These are phyloP conservation scores for Psix sp. DNA, from an alignment of 1,140 invertebrate genomes.

Conservation along the genomic window DNA sequence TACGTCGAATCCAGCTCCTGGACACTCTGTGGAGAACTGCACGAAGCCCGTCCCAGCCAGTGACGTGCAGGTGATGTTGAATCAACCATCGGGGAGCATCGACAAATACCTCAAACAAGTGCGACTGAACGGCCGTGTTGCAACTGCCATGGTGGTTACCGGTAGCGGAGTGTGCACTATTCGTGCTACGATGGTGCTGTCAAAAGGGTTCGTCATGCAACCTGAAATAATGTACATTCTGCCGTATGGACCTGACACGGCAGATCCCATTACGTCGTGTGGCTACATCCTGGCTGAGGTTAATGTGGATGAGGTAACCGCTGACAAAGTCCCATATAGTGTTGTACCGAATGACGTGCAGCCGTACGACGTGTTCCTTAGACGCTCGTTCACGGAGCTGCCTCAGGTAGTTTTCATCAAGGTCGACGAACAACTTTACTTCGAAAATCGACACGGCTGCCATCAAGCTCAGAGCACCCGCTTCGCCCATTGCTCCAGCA, in stretches of 20 bases:
- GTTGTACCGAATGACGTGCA: conserved; percentile 31
- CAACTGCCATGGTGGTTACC: background rate
- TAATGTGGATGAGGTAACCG: conserved; percentile 2
- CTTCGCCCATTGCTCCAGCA: no score
- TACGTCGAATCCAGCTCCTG: conserved; percentile 2
- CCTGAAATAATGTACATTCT: background rate
- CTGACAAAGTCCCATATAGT: background rate
- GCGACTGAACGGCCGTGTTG: background rate
- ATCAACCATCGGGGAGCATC: background rate
- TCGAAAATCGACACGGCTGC: no score
- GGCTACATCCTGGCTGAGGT: background rate
- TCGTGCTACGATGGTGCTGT: background rate
- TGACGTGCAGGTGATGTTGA: background rate
- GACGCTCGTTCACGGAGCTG: conserved; percentile 12
- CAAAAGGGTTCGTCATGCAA: background rate
- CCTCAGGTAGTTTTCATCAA: conserved; percentile 15
- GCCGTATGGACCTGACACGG: background rate
- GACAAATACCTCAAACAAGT: background rate
- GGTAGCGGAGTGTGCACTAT: background rate
- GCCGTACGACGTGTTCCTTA: conserved; percentile 9
- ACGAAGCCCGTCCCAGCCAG: conserved; percentile 3
- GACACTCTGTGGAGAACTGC: conserved; percentile 10
- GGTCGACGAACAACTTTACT: conserved; percentile 12
- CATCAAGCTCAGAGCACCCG: no score
- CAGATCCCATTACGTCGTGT: background rate